Percentiles rank a stretch among this genome's conserved stretches.
Conservation (phyloP, 37 sponge, comb jelly and placozoan genomes). For the Hexactinellida sp. region DNA sequence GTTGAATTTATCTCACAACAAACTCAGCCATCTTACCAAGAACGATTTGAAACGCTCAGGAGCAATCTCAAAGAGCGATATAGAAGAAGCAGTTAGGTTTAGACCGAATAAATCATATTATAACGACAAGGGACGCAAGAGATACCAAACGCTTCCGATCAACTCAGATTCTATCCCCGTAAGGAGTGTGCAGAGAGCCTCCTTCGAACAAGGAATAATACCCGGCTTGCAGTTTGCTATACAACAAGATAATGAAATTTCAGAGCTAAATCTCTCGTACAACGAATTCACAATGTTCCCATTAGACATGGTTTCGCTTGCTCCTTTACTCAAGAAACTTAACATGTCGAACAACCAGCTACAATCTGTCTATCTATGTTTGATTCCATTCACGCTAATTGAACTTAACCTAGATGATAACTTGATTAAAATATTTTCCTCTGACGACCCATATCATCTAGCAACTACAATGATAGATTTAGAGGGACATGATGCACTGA, state of each 20-base stretch:
- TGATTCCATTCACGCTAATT: neutral
- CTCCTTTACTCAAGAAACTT: conserved; percentile 31
- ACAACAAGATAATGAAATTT: conserved; percentile 45
- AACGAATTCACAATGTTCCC: conserved; percentile 19
- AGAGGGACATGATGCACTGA: neutral
- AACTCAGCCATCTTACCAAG: conserved; percentile 30
- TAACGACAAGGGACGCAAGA: neutral
- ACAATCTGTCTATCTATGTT: neutral
- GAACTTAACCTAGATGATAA: neutral
- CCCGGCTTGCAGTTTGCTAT: conserved; percentile 20
- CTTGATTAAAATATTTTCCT: neutral
- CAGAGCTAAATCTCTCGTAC: conserved; percentile 39
- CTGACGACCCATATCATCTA: neutral
- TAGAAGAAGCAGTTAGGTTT: neutral
- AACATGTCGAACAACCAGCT: conserved; percentile 32
- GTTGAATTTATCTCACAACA: conserved; percentile 38
- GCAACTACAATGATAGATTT: too few species aligned
- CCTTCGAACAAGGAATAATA: neutral
- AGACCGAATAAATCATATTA: neutral
- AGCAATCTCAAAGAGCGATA: neutral
- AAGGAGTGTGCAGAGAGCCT: neutral
- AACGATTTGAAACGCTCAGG: neutral
- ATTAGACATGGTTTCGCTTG: conserved; percentile 9
- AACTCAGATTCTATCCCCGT: neutral
- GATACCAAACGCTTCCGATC: neutral